Evolutionary conservation across 2,888 invertebrate genomes (phyloP).

Genomic region (Diaprepes abbreviatus): DNA sequence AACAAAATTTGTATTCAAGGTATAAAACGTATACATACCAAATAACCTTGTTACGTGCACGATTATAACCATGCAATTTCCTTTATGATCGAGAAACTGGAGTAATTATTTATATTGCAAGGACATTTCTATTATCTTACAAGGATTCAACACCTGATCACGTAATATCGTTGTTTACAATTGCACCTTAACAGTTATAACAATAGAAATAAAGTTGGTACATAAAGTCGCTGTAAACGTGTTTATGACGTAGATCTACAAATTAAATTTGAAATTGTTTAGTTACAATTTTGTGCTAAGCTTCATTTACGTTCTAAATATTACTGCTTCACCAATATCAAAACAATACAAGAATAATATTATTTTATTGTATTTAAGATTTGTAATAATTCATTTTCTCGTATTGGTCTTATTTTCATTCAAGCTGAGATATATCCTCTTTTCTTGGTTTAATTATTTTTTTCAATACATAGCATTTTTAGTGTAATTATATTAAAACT

Average conservation of each 20-base stretch:
- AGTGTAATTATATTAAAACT: no score
- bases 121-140: constrained; percentile 35
- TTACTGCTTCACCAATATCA: no score
- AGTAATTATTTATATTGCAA: constrained; percentile 37
- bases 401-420: no score
- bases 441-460: no score
- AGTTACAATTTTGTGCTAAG: no score
- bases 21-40: background rate
- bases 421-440: no score
- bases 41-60: constrained; percentile 10
- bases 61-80: constrained; percentile 25
- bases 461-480: no score
- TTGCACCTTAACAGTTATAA: constrained; percentile 11
- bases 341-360: no score
- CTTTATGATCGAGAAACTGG: constrained; percentile 18
- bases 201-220: background rate
- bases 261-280: no score
- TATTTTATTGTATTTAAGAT: no score
- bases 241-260: background rate
- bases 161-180: constrained; percentile 20
- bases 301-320: no score
- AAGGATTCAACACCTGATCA: constrained; percentile 41
- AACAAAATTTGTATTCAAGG: background rate
- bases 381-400: no score
- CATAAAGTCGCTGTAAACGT: background rate